A percentile compares a stretch with the other conserved stretches of the same genome.
These are phyloP conservation scores for Microctonus aethiopoides DNA, from an alignment of 2,888 invertebrate genomes.

Conservation along the genomic window DNA sequence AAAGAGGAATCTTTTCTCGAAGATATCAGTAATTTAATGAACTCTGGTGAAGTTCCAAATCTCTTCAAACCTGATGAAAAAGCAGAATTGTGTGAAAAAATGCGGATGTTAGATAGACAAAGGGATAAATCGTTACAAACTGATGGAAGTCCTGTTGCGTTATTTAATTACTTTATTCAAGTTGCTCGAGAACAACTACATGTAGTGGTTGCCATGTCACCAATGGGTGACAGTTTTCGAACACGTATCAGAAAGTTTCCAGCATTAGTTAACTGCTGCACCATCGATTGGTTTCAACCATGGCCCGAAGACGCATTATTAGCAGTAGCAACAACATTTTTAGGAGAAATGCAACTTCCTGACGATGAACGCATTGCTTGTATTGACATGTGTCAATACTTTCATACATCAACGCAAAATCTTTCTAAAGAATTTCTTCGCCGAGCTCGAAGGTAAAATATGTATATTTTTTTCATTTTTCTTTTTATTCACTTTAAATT, in stretches of 20 bases:
- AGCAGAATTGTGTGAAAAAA: conserved; percentile 91
- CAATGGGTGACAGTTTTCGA: conserved; percentile 86
- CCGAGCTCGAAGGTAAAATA: conserved; percentile 72
- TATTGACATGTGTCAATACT: conserved; percentile 89
- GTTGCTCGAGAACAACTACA: conserved; percentile 91
- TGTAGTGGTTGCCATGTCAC: conserved; percentile 90
- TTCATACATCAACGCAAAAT: conserved; percentile 85
- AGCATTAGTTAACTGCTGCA: conserved; percentile 93
- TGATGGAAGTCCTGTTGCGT: conserved; percentile 89
- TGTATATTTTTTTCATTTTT: background rate
- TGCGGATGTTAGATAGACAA: conserved; percentile 90
- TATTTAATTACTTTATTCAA: conserved; percentile 91
- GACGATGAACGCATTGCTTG: conserved; percentile 79
- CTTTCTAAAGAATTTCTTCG: conserved; percentile 75
- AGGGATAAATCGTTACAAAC: conserved; percentile 88
- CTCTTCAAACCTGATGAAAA: conserved; percentile 87
- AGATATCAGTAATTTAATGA: conserved; percentile 91
- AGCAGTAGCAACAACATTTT: conserved; percentile 84
- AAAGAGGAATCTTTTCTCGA: conserved; percentile 94
- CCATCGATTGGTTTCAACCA: conserved; percentile 95
- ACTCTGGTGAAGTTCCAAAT: conserved; percentile 94
- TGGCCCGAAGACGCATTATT: conserved; percentile 95
- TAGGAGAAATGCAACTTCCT: conserved; percentile 82
- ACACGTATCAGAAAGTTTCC: conserved; percentile 90
- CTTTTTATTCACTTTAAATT: background rate